These are phyloP conservation scores for Pelobates fuscus DNA, from an alignment of 2,113 vertebrate species.

Conservation along the genomic window DNA sequence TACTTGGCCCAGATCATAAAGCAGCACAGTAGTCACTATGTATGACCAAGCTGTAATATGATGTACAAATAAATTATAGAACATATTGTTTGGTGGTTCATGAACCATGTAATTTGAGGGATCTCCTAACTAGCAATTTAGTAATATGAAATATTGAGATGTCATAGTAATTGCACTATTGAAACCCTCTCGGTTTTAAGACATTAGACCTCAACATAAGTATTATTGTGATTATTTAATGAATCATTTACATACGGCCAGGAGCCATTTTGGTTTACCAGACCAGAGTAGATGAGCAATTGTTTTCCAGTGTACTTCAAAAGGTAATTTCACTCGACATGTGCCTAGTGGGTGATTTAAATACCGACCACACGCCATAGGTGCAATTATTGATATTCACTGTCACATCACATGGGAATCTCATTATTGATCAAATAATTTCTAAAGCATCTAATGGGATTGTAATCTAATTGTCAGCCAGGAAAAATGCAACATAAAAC, in stretches of 20 bases:
- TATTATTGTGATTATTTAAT: slow-evolving; percentile 39
- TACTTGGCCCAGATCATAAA: slow-evolving; percentile 20
- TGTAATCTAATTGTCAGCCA: background rate
- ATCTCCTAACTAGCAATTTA: slow-evolving; percentile 32
- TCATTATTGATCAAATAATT: background rate
- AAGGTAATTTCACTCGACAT: background rate
- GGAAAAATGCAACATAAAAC: no score
- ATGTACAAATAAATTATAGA: slow-evolving; percentile 45
- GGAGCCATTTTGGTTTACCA: slow-evolving; percentile 25
- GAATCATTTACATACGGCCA: slow-evolving; percentile 32
- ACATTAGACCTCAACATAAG: slow-evolving; percentile 15
- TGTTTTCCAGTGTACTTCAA: slow-evolving; percentile 30
- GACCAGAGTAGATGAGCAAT: slow-evolving; percentile 21
- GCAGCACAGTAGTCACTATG: slow-evolving; percentile 25
- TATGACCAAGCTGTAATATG: slow-evolving; percentile 20
- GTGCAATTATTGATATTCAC: no score
- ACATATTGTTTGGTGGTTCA: slow-evolving; percentile 42
- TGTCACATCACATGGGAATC: background rate
- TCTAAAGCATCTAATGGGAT: background rate
- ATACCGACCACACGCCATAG: background rate
- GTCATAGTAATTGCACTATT: slow-evolving; percentile 41
- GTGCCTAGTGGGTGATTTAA: slow-evolving; percentile 9
- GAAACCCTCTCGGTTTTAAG: slow-evolving; percentile 35
- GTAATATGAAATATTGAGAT: slow-evolving; percentile 47
- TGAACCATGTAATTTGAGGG: slow-evolving; percentile 38